phyloP scores from a whole-genome alignment of 2,113 vertebrate species.

The Paracanthobrama guichenoti region DNA sequence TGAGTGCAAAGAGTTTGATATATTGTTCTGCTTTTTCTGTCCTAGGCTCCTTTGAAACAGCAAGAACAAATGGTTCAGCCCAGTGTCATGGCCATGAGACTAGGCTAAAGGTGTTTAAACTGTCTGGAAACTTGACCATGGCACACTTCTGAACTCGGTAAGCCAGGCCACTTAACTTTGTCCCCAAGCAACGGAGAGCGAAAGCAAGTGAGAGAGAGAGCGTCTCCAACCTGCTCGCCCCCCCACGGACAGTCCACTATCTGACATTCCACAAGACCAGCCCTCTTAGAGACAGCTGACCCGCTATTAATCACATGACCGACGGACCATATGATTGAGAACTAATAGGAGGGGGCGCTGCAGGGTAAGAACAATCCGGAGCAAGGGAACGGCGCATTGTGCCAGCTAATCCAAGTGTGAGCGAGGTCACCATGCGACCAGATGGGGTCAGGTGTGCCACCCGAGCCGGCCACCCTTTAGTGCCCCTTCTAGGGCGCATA shows the following conservation, averaged over 20 bases:
- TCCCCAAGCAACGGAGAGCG: slow-evolving; percentile 27
- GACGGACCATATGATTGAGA: slow-evolving; percentile 89
- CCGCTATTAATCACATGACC: slow-evolving; percentile 84
- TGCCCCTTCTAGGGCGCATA: slow-evolving; percentile 42
- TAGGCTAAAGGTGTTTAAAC: slow-evolving; percentile 45
- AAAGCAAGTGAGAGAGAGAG: slow-evolving; percentile 19
- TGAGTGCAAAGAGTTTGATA: neutral
- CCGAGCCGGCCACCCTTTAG: slow-evolving; percentile 62
- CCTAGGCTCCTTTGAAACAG: slow-evolving; percentile 13
- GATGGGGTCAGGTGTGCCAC: slow-evolving; percentile 74
- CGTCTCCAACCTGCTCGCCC: slow-evolving; percentile 23
- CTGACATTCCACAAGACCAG: slow-evolving; percentile 77
- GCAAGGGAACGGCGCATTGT: slow-evolving; percentile 81
- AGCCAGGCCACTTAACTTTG: slow-evolving; percentile 49
- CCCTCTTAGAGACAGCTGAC: slow-evolving; percentile 81
- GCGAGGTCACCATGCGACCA: slow-evolving; percentile 80
- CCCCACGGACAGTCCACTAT: slow-evolving; percentile 46
- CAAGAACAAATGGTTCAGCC: slow-evolving; percentile 49
- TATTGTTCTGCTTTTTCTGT: neutral
- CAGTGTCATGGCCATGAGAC: slow-evolving; percentile 39
- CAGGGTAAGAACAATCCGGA: slow-evolving; percentile 78
- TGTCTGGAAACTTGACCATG: slow-evolving; percentile 44
- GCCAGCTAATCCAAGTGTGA: slow-evolving; percentile 80
- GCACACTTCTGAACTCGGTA: slow-evolving; percentile 22
- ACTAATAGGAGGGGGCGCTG: slow-evolving; percentile 78